Conservation (phyloP, 1,140 invertebrate species). For the Eubasilissa regina region DNA sequence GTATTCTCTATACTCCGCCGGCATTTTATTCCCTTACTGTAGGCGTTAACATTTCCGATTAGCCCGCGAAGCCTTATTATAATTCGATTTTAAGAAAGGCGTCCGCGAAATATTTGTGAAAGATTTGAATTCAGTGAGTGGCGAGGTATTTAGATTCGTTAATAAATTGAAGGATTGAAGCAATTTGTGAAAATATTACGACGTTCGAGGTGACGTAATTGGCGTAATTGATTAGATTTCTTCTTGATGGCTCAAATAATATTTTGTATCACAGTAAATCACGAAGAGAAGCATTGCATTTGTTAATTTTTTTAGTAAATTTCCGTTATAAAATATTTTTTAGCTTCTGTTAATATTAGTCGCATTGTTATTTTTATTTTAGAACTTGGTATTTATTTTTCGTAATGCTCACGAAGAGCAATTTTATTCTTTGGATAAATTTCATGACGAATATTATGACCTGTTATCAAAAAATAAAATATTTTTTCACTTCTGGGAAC, state of each 20-base stretch:
- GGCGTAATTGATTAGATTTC: too few relatives aligned
- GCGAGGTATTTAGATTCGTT: neutral
- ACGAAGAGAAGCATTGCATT: neutral
- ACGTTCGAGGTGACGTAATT: too few relatives aligned
- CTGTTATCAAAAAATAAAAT: neutral
- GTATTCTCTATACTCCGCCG: slow-evolving; percentile 29
- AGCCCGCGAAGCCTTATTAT: neutral
- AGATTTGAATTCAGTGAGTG: neutral
- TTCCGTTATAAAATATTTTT: neutral
- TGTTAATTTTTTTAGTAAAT: neutral
- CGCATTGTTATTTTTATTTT: slow-evolving; percentile 1
- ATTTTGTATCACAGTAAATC: neutral
- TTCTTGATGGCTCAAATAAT: neutral
- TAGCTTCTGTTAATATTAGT: neutral
- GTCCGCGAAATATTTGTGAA: too few relatives aligned
- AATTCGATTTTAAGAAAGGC: neutral
- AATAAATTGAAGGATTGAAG: neutral
- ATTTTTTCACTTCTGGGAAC: neutral
- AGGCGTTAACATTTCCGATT: neutral
- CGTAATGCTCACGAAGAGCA: neutral
- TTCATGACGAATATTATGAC: neutral
- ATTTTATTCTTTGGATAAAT: slow-evolving; percentile 15
- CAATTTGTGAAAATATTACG: neutral
- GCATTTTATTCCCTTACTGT: slow-evolving; percentile 9
- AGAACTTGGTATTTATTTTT: slow-evolving; percentile 7